Evolutionary conservation across 2,113 vertebrate species (phyloP).

Genomic region (Aix galericulata): DNA sequence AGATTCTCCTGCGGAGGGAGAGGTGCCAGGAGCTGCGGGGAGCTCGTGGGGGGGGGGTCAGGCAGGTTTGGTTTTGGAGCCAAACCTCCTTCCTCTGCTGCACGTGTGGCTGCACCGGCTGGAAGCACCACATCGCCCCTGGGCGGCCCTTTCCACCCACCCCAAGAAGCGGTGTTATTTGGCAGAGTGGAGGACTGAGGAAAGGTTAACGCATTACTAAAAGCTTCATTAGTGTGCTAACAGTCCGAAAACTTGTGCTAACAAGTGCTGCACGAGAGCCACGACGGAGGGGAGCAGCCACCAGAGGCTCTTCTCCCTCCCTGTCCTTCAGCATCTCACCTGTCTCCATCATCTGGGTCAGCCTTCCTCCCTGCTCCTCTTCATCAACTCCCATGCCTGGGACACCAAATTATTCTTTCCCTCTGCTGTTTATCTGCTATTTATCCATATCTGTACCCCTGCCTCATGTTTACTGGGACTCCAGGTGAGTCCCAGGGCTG

Average conservation of each 20-base stretch:
- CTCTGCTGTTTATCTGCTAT: neutral
- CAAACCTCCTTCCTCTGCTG: neutral
- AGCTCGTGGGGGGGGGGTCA: neutral
- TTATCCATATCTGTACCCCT: neutral
- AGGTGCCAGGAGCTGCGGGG: neutral
- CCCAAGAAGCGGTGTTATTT: neutral
- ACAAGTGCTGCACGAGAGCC: neutral
- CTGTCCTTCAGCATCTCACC: neutral
- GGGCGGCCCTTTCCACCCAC: neutral
- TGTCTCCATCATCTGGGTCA: neutral
- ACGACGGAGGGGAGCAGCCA: neutral
- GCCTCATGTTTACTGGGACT: too few relatives aligned
- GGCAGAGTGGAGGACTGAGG: neutral
- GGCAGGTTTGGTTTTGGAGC: neutral
- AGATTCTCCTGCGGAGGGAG: neutral
- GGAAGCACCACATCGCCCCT: neutral
- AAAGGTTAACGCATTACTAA: neutral
- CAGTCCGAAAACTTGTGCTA: neutral
- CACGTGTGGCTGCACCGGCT: neutral
- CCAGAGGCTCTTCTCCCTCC: neutral
- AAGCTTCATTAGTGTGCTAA: constrained; percentile 31
- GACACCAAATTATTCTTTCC: neutral
- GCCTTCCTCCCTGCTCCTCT: neutral
- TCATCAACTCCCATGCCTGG: neutral
- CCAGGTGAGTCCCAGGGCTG: neutral